Percentiles rank a stretch among this genome's conserved stretches.
These are phyloP conservation scores for Connochaetes taurinus DNA, from an alignment of 2,113 vertebrate genomes.

Conservation along the genomic window DNA sequence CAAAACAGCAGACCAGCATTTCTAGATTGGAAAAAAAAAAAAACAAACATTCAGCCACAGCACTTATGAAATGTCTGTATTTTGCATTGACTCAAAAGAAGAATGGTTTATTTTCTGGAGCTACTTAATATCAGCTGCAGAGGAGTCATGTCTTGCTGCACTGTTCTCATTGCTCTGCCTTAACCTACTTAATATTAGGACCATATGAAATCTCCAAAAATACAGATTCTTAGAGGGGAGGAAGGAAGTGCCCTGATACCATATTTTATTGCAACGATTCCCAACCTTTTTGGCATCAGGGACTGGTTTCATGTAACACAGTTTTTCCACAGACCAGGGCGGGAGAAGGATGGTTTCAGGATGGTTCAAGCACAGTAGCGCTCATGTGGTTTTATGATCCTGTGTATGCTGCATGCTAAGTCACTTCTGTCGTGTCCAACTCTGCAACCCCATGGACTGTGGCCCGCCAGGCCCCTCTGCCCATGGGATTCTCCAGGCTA, in stretches of 20 bases:
- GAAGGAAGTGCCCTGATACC: slow-evolving; percentile 12
- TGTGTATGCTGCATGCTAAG: neutral
- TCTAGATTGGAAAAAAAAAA: neutral
- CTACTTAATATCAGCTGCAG: slow-evolving; percentile 35
- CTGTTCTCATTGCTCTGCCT: slow-evolving; percentile 6
- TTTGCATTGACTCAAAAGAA: slow-evolving; percentile 36
- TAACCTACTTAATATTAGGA: neutral
- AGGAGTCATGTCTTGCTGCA: neutral
- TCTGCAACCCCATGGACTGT: neutral
- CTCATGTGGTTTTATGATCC: neutral
- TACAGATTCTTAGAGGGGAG: slow-evolving; percentile 34
- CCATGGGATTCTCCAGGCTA: neutral
- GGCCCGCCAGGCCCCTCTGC: neutral
- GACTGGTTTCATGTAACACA: neutral
- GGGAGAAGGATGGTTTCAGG: neutral
- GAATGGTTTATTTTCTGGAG: slow-evolving; percentile 35
- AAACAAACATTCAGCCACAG: neutral
- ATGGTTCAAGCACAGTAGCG: neutral
- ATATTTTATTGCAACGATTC: neutral
- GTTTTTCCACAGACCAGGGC: neutral
- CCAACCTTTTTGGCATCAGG: neutral
- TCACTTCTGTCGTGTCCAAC: neutral
- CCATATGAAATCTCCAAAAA: slow-evolving; percentile 31
- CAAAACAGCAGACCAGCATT: slow-evolving; percentile 44
- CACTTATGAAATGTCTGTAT: slow-evolving; percentile 20